These are phyloP conservation scores for Coccyzus lansbergi DNA, from an alignment of 2,797 vertebrate species.

Conservation along the genomic window DNA sequence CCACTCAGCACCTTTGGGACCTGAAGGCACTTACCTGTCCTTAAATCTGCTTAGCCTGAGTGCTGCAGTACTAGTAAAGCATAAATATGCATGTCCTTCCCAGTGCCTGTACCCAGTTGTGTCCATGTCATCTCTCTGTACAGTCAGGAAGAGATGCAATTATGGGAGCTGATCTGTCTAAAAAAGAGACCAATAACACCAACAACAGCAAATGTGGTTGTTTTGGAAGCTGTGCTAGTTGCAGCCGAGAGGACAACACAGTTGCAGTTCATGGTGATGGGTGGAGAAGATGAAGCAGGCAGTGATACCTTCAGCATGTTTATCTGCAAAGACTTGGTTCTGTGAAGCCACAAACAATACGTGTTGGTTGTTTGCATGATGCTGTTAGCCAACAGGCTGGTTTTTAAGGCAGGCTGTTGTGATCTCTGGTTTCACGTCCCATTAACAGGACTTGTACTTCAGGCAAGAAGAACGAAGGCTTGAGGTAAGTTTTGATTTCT, in stretches of 20 bases:
- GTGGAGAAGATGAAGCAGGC: background rate
- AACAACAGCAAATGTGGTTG: background rate
- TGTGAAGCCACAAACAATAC: background rate
- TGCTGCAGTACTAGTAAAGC: background rate
- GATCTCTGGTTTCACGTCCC: background rate
- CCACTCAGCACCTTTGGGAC: background rate
- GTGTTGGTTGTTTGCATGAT: rapidly evolving
- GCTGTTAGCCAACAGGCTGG: background rate
- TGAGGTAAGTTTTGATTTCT: background rate
- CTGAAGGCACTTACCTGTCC: background rate
- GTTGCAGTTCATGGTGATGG: background rate
- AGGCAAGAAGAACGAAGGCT: background rate
- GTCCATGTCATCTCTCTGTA: background rate
- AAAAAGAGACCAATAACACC: background rate
- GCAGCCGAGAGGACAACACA: background rate
- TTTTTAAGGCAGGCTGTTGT: background rate
- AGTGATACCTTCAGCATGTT: background rate
- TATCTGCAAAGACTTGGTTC: background rate
- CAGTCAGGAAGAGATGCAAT: background rate
- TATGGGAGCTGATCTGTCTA: background rate
- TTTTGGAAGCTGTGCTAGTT: background rate
- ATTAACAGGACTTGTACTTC: background rate
- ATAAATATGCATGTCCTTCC: background rate
- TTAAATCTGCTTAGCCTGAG: background rate
- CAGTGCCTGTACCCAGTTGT: background rate